Evolutionary conservation across 1,140 invertebrate genomes (phyloP), one percentile per base, ranked within the genome.

Genomic region (Thaumatotibia leucotreta): DNA sequence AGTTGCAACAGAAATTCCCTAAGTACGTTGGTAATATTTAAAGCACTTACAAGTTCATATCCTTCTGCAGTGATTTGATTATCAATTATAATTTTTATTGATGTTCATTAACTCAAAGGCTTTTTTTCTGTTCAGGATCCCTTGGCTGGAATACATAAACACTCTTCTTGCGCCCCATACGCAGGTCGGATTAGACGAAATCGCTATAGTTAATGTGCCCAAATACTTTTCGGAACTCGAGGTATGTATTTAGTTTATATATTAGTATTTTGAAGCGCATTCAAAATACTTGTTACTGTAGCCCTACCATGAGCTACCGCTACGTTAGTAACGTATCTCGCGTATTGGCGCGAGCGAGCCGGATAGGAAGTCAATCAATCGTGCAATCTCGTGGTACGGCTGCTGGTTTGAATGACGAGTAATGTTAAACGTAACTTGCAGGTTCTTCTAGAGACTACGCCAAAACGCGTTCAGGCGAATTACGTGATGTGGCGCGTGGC

Each of bases 141-240:
- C 96, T 5, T 97, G 97, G 97, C 80, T 94, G 65, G 93, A 95
- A 50, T 98, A 97, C 79, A 94, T 98, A 74, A 96, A 96, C 82
- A 94, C 89, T 0, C 82, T 98, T 6, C 88, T 99, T 6, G 91
- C 93, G 0, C 88, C 92, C 0, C 92, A 92, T 2, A 84, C 94
- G 0, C 75, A 85, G 49, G 89, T 99, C 0, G 91, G 88, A 2
- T 89, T 93, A 0, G 91, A 96, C 32, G 97, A 98, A 86, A 79
- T 95, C 6, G 92, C 98, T 10, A 95, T 97, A 64, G 94, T 98
- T 0, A 95, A 95, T 64, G 96, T 96, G 0, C 97, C 97, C 0
- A 92, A 93, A 64, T 98, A 94, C 81, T 92, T 98, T 14, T 87
- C 91, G 0, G 93, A 94, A 22, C 91, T 98, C 6, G 94, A 95